Evolutionary conservation across 2,797 vertebrate genomes (phyloP).

Genomic region (Etheostoma perlongum): DNA sequence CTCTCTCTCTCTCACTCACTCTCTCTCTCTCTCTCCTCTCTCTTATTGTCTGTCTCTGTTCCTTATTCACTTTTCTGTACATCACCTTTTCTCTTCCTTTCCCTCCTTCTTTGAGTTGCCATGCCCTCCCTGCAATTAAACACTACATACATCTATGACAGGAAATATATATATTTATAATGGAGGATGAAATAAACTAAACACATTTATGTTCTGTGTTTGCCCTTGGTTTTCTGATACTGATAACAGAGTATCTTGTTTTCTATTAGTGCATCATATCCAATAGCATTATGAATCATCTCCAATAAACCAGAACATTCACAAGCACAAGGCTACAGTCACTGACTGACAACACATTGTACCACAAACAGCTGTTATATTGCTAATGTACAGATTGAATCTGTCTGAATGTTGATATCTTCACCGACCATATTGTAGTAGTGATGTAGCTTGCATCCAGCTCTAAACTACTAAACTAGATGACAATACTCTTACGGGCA

Average conservation of each 20-base stretch:
- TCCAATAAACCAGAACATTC: constrained; percentile 70
- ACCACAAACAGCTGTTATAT: constrained; percentile 38
- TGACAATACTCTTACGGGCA: constrained; percentile 57
- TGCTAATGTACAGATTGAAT: constrained; percentile 62
- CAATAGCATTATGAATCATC: constrained; percentile 76
- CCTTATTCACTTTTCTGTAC: constrained; percentile 34
- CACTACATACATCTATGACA: constrained; percentile 54
- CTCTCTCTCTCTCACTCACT: neutral
- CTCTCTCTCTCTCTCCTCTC: constrained; percentile 4
- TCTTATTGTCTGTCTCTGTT: constrained; percentile 25
- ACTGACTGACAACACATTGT: constrained; percentile 59
- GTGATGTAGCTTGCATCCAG: constrained; percentile 55
- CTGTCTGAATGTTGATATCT: constrained; percentile 74
- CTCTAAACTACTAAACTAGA: constrained; percentile 67
- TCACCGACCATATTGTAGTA: constrained; percentile 70
- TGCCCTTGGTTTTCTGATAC: constrained; percentile 71
- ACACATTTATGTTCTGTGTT: constrained; percentile 71
- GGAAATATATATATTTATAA: constrained; percentile 70
- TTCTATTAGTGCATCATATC: constrained; percentile 72
- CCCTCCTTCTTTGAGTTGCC: neutral
- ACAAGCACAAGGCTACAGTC: constrained; percentile 25
- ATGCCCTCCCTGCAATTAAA: constrained; percentile 28
- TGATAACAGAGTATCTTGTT: constrained; percentile 77
- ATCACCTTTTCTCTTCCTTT: constrained; percentile 17
- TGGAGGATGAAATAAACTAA: constrained; percentile 63